These are phyloP conservation scores for Toxostoma redivivum DNA, from an alignment of 2,113 vertebrate genomes.

Conservation along the genomic window DNA sequence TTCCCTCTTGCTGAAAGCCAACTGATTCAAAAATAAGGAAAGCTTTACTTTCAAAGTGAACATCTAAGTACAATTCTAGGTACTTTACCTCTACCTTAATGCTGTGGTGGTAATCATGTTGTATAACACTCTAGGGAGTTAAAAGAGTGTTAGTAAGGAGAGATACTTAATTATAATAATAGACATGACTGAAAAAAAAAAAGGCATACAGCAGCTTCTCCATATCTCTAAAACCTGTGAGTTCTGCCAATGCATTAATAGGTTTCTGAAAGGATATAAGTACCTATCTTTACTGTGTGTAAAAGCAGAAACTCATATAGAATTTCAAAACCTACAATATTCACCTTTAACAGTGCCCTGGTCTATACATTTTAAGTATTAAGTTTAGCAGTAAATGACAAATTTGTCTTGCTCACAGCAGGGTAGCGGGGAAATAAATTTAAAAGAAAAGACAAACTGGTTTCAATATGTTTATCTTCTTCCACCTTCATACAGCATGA, in stretches of 20 bases:
- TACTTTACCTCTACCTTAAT: not conserved
- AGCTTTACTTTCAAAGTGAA: not conserved
- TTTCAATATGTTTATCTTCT: not conserved
- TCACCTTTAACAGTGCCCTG: not conserved
- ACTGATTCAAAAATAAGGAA: not conserved
- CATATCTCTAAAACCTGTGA: not conserved
- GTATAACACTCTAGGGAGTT: not conserved
- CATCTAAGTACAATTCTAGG: not conserved
- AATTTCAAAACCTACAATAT: not conserved
- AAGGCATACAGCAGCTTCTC: not conserved
- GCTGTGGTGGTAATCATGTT: not conserved
- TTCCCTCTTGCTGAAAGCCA: not conserved
- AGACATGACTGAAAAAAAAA: not conserved
- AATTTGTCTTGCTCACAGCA: not conserved
- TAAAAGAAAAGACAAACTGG: not conserved
- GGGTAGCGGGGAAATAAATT: not conserved
- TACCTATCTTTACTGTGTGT: not conserved
- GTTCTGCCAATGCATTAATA: not conserved
- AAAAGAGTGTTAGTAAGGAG: not conserved
- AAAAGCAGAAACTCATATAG: not conserved
- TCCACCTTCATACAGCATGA: not conserved
- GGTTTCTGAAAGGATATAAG: not conserved
- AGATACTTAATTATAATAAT: not conserved
- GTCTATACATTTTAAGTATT: accelerated
- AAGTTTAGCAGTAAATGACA: not conserved